Percentiles rank a stretch among this genome's conserved stretches.
These are phyloP conservation scores for Trachops cirrhosus DNA, from an alignment of 2,797 vertebrate species.

Conservation along the genomic window DNA sequence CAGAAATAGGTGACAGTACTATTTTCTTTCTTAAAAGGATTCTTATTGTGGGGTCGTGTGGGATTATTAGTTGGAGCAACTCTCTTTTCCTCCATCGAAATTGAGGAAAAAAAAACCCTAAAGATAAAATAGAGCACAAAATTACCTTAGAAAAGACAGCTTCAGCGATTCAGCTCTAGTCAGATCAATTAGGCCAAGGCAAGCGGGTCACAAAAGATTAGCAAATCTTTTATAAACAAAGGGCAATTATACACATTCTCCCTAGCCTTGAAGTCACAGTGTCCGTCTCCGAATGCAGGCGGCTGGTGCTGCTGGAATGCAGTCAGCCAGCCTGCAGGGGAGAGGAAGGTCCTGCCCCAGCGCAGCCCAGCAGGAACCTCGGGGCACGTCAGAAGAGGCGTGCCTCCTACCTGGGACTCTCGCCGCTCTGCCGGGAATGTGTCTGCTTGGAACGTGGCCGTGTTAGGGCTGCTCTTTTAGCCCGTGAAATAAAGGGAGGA, in stretches of 20 bases:
- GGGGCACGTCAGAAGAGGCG: not conserved
- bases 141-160: not conserved
- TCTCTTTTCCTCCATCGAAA: not conserved
- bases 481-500: conserved; percentile 41
- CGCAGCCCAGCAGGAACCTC: fast-evolving
- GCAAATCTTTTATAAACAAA: not conserved
- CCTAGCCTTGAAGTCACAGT: not conserved
- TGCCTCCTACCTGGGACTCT: not conserved
- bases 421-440: not conserved
- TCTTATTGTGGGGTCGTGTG: conserved; percentile 36
- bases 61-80: not conserved
- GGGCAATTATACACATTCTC: not conserved
- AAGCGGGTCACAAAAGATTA: not conserved
- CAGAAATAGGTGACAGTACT: conserved; percentile 47
- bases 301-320: not conserved
- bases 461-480: not conserved
- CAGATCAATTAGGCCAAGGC: not conserved
- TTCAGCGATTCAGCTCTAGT: not conserved
- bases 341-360: not conserved
- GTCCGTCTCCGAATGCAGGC: not conserved
- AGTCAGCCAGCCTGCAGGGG: not conserved
- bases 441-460: not conserved
- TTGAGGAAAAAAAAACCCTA: not conserved
- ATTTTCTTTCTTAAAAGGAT: conserved; percentile 56
- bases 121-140: not conserved